Evolutionary conservation across 2,113 vertebrate species (phyloP), one percentile per base, ranked within the genome.

Genomic region (Apaloderma vittatum): DNA sequence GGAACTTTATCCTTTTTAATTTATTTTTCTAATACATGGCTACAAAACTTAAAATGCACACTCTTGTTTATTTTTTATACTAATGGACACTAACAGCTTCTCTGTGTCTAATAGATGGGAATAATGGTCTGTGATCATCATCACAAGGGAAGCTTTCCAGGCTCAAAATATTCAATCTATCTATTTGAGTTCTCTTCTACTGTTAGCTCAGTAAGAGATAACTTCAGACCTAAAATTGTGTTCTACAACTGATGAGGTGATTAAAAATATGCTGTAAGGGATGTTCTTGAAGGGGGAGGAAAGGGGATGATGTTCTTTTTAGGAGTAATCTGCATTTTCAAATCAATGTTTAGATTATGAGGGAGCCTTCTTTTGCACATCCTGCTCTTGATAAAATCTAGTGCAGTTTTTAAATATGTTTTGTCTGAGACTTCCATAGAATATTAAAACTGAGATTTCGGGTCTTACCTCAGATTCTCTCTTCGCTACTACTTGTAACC

Each of bases 231-330:
- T 75, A 77, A 70, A 82, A 43, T 54, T 46, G 12, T 63, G 29
- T 55, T 37, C 32, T 34, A 70, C 49, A 86, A n/a, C 1, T 61
- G 40, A 15, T 76, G n/a, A 66, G 8, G 46, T 73, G 3, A 40
- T 51, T 45, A 22, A 82, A 90, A 82, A 36, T 37, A 30, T 26
- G 3, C 9, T 90, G 6, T 24, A 66, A 73, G 24, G 5, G 3
- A 43, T n/a, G 59, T 49, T 57, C 29, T 21, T 11, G 22, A 71
- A 82, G 43, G 0, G 11, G 2, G 0, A 0, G 15, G 3, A 11
- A 57, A 1, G 3, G 17, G 1, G 17, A 27, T 1, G 0, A 12
- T 21, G 16, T 2, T 49, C 1, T 30, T 76, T 63, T 48, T 23
- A 43, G 27, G 8, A 57, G 18, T 11, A 11, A 70, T 54, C 27